Base-by-base conservation (phyloP, 2,888 invertebrate genomes). In the Psococerastis gibbosa region DNA sequence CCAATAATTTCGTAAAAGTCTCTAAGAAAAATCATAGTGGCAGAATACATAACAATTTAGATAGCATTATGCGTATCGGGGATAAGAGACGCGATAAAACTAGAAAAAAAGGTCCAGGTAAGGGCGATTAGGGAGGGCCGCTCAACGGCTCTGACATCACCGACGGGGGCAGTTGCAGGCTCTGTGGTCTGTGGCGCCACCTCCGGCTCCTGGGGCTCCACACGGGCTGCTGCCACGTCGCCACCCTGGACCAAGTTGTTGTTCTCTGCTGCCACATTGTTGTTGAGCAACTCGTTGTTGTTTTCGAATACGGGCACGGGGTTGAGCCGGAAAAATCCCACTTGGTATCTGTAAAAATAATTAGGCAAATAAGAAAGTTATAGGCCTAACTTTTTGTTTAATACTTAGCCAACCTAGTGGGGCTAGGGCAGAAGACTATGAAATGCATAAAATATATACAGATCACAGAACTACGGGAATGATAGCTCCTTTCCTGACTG, bases 11-110 rank as follows among this genome's bases (percentile, higher is more conserved):
- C n/a, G n/a, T n/a, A n/a, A n/a, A n/a, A n/a, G n/a, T n/a, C n/a
- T n/a, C n/a, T n/a, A n/a, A n/a, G n/a, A n/a, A n/a, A n/a, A n/a
- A n/a, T n/a, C n/a, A n/a, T n/a, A n/a, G n/a, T n/a, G n/a, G n/a
- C n/a, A n/a, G n/a, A n/a, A n/a, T n/a, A n/a, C n/a, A n/a, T n/a
- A n/a, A n/a, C n/a, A n/a, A n/a, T n/a, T 57, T 66, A 69, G 51
- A 69, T 61, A 47, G 69, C 67, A 53, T 71, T 69, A 44, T 81
- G 88, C 51, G 82, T 79, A 56, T 92, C 89, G 0, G 95, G 95
- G 59, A 95, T 78, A 44, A 97, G 67, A 1, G 94, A 95, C 8
- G 91, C 78, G 60, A 95, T 89, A 64, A 95, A 94, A 2, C 91
- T 82, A 1, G 85, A 76, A 52, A 95, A 75, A 61, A 94, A 85